These are phyloP conservation scores for Dorcus hopei DNA, from an alignment of 2,888 invertebrate species.

Conservation along the genomic window DNA sequence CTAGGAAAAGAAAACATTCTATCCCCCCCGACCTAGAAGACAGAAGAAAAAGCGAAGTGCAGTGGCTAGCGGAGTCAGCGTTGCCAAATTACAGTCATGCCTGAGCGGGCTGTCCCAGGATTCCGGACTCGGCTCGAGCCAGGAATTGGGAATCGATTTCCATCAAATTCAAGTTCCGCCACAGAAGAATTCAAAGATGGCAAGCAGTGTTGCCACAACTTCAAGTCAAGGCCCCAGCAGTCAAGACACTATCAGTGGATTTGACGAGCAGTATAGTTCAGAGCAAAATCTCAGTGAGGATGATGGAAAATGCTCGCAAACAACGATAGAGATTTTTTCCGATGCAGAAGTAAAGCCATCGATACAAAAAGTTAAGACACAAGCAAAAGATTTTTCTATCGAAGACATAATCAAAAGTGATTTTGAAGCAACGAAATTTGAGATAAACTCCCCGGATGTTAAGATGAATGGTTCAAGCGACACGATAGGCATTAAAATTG, in stretches of 20 bases:
- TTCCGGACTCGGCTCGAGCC: conserved; percentile 48
- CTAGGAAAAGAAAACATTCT: conserved; percentile 65
- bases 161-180: conserved; percentile 43
- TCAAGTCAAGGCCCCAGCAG: not conserved
- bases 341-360: too few relatives aligned
- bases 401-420: too few relatives aligned
- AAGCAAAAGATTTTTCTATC: too few relatives aligned
- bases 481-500: not conserved
- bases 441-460: not conserved
- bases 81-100: conserved; percentile 44
- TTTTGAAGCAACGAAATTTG: not conserved
- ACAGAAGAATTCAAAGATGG: conserved; percentile 20
- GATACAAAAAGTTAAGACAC: too few relatives aligned
- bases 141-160: conserved; percentile 40
- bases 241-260: not conserved
- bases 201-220: conserved; percentile 8
- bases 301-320: not conserved
- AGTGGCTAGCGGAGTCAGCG: conserved; percentile 43
- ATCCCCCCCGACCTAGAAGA: conserved; percentile 63
- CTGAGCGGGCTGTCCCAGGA: conserved; percentile 42
- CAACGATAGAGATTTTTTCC: not conserved
- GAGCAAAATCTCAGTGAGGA: conserved; percentile 9
- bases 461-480: too few relatives aligned
- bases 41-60: conserved; percentile 23
- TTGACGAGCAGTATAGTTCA: not conserved